phyloP scores from a whole-genome alignment of 2,888 invertebrate genomes.

The Anthophora plumipes region DNA sequence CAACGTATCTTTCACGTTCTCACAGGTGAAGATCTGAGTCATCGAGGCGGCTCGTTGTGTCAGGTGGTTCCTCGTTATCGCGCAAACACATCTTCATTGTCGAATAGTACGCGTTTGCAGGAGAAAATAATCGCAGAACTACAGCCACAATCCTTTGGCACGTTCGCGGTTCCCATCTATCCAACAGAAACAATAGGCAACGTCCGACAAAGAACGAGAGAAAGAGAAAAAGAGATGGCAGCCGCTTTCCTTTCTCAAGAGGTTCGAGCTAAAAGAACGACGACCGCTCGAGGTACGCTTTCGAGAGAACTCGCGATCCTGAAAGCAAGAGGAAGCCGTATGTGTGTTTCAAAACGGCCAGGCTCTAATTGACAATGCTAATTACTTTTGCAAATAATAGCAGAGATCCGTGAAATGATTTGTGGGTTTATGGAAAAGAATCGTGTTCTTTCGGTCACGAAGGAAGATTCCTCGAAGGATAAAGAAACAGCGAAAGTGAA shows the following conservation, averaged over 20 bases:
- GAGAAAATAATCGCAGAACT: slow-evolving; percentile 64
- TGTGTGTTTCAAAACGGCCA: background rate
- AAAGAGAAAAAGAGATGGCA: slow-evolving; percentile 56
- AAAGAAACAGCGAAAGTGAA: slow-evolving; percentile 37
- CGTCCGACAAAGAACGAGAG: slow-evolving; percentile 59
- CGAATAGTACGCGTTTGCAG: slow-evolving; percentile 26
- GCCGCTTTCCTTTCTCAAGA: slow-evolving; percentile 77
- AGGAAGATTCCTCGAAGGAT: slow-evolving; percentile 1
- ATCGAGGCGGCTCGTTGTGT: slow-evolving; percentile 18
- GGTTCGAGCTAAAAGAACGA: slow-evolving; percentile 43
- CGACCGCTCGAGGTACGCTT: slow-evolving; percentile 52
- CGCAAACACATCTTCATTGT: slow-evolving; percentile 60
- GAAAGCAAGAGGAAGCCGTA: slow-evolving; percentile 59
- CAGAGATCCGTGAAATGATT: background rate
- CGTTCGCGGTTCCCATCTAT: slow-evolving; percentile 70
- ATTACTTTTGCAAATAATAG: slow-evolving; percentile 29
- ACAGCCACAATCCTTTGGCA: slow-evolving; percentile 46
- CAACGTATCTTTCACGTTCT: background rate
- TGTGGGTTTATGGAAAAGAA: background rate
- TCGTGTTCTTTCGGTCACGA: background rate
- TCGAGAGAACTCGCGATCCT: slow-evolving; percentile 47
- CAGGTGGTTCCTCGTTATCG: slow-evolving; percentile 45
- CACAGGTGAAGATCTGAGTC: slow-evolving; percentile 23
- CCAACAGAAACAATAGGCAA: slow-evolving; percentile 70
- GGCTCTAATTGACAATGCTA: slow-evolving; percentile 42